Evolutionary conservation across 2,888 invertebrate species (phyloP), one percentile per base, ranked within the genome.

Genomic region (Orchesellides sinensis): DNA sequence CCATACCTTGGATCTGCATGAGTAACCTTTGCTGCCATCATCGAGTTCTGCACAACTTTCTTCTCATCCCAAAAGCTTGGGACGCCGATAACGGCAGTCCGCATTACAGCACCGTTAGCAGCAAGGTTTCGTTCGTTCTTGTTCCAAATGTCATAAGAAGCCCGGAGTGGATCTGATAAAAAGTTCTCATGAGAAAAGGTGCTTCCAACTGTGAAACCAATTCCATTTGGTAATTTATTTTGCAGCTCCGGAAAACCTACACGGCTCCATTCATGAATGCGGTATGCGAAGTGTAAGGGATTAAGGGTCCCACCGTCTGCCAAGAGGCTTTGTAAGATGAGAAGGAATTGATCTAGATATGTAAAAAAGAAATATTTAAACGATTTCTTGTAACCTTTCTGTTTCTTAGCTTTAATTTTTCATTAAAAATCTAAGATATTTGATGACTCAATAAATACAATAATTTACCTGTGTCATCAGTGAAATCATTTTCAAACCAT

Each of bases 51-150:
- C 12, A 79, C 82, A n/a, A 85, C 83, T 70, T 82, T 81, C 0
- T 19, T 32, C 47, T 85, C 85, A 75, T 84, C 65, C 85, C 83
- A 83, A 56, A 82, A 85, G 49, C 29, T 75, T 3, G 85, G 82
- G 10, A 81, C 73, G 45, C 83, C 85, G 4, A 85, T 19, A 0
- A 73, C 82, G 27, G 80, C 40, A 1, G 85, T 85, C 14, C 85
- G 73, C 85, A 84, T 85, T 10, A 85, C 79, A n/a, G 85, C 85
- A n/a, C 85, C 85, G 70, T 85, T 85, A n/a, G 85, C 83, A 19
- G 85, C 85, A 23, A 84, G 35, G 21, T 84, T 68, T 61, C 85
- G 32, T 23, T 40, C 70, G 25, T 56, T 61, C 0, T 10, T 61
- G 56, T 85, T 32, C 85, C 85, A 85, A 52, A 85, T 52, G 12